These are phyloP conservation scores for Otis tarda DNA, from an alignment of 2,113 vertebrate genomes.

Conservation along the genomic window DNA sequence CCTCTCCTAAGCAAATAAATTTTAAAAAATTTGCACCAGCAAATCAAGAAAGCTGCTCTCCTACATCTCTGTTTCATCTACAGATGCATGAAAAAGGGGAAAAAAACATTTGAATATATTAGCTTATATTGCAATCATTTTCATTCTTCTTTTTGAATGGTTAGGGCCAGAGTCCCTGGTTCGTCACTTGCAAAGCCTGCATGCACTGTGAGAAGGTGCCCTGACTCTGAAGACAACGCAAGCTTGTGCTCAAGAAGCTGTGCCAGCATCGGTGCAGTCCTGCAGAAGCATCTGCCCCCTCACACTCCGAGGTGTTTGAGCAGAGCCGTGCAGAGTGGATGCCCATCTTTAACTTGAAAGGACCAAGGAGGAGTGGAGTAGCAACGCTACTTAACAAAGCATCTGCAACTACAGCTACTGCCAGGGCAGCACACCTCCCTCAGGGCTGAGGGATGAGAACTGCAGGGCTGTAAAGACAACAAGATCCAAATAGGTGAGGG, in stretches of 20 bases:
- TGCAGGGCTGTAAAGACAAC: neutral
- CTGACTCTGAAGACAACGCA: neutral
- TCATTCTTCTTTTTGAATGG: neutral
- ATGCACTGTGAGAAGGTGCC: fast-evolving
- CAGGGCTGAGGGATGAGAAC: neutral
- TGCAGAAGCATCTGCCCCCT: neutral
- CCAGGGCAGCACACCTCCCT: neutral
- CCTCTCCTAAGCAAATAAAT: conserved; percentile 22
- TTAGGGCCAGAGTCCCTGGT: neutral
- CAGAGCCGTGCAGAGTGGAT: neutral
- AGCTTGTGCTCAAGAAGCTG: neutral
- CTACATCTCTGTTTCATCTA: neutral
- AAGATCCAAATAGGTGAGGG: neutral
- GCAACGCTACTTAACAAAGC: fast-evolving
- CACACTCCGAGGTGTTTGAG: neutral
- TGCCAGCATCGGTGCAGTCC: fast-evolving
- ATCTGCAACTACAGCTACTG: neutral
- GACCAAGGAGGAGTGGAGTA: neutral
- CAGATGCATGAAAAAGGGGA: neutral
- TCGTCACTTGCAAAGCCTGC: neutral
- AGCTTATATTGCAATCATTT: neutral
- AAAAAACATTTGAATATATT: neutral
- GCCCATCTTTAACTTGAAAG: neutral
- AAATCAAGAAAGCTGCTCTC: neutral
- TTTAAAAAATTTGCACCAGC: neutral